Conservation (phyloP, 2,113 vertebrate genomes). For the Oxygymnocypris stewartii region DNA sequence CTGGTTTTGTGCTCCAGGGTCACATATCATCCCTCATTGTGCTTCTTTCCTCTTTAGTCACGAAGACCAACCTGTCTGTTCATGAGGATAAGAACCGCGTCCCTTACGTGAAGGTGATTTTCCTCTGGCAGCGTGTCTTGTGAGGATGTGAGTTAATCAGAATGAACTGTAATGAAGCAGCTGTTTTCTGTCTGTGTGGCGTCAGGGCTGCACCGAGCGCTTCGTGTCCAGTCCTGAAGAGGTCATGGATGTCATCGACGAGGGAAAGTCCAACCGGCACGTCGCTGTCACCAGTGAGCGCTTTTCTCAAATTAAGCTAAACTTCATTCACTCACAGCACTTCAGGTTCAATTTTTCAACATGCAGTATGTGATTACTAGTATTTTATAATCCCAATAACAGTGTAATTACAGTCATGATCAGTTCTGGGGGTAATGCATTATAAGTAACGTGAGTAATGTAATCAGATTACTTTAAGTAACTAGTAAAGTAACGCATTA, state of each 20-base stretch:
- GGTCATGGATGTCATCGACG: slow-evolving; percentile 93
- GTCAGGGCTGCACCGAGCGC: slow-evolving; percentile 91
- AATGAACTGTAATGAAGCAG: background rate
- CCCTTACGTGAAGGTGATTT: slow-evolving; percentile 91
- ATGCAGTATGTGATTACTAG: too few relatives aligned
- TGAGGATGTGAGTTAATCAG: background rate
- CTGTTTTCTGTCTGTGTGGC: background rate
- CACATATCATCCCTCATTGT: background rate
- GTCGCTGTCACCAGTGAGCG: slow-evolving; percentile 93
- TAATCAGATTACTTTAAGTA: too few relatives aligned
- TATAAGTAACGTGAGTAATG: too few relatives aligned
- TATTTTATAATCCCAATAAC: too few relatives aligned
- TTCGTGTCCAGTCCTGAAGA: slow-evolving; percentile 95
- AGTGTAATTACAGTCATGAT: too few relatives aligned
- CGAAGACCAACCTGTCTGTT: slow-evolving; percentile 92
- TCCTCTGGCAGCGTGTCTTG: background rate
- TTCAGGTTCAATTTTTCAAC: too few relatives aligned
- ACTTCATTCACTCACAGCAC: too few relatives aligned
- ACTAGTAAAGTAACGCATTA: too few relatives aligned
- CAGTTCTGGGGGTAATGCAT: too few relatives aligned
- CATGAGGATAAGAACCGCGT: slow-evolving; percentile 95
- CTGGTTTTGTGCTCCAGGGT: too few relatives aligned
- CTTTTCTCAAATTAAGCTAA: background rate
- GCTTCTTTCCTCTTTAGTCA: slow-evolving; percentile 73
- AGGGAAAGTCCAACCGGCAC: slow-evolving; percentile 91